Base-by-base conservation (phyloP, 92 coral and sea anemone species). In the Porites cylindrica region DNA sequence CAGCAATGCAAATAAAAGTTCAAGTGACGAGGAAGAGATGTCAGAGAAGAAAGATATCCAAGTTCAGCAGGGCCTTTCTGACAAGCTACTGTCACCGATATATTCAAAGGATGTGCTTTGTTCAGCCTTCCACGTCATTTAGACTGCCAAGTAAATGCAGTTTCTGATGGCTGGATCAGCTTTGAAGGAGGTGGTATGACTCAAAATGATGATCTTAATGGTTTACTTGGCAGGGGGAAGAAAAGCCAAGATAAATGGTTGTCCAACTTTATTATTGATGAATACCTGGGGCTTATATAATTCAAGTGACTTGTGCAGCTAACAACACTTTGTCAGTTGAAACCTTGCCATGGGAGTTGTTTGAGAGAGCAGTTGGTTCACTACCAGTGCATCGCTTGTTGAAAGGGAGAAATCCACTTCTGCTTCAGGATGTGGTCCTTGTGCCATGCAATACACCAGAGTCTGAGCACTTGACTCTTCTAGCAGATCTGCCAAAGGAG, bases 391-490 rank as follows among this genome's bases (percentile, higher is more conserved):
- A 77, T 24, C 29, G 50, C 61, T 82, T 87, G 70, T 76, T 80
- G 59, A 21, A 21, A 21, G 23, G 23, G 23, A 21, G 23, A 21
- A 21, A 21, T 21, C 23, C 23, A 21, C 23, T 87, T 1, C 75
- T 88, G 69, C 78, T 61, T 51, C 89, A 92, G 72, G 90, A 92
- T 84, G 72, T 50, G 11, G 58, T 92, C 50, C 82, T 92, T 54
- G 88, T 88, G n/a, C 92, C 92, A 19, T 92, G 94, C 84, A 92
- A 75, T 70, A 32, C 89, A 7, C 24, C 80, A 24, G 51, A 92
- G 58, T 63, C 84, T 47, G 87, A 88, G 78, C 94, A 88, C 90
- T 92, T 92, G 92, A 78, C 66, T 88, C 88, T 91, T 20, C 69
- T 88, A 13, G 94, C 83, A 10, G 83, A 84, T 16, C 69, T 88